Evolutionary conservation across 2,888 invertebrate species (phyloP).

Genomic region (Polyommatus icarus): DNA sequence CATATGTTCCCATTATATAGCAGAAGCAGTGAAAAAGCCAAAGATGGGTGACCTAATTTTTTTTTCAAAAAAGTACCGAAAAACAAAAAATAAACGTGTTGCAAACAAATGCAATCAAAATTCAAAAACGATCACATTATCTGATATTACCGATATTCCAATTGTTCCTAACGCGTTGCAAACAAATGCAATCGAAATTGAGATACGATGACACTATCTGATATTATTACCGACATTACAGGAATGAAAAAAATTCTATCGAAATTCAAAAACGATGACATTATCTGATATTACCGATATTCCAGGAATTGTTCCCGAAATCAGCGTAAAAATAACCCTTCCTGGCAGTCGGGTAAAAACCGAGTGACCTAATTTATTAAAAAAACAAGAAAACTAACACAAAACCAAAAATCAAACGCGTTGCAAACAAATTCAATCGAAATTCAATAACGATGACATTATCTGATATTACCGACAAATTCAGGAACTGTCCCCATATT

Average conservation of each 20-base stretch:
- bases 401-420: too few relatives aligned
- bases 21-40: too few relatives aligned
- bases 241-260: too few relatives aligned
- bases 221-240: constrained; percentile 37
- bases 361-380: too few relatives aligned
- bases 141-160: constrained; percentile 38
- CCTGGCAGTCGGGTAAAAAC: too few relatives aligned
- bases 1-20: background rate
- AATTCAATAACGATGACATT: constrained; percentile 31
- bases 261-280: constrained; percentile 29
- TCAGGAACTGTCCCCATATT: constrained; percentile 46
- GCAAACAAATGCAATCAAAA: constrained; percentile 6
- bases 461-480: constrained; percentile 38
- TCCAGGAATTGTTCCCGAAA: constrained; percentile 15
- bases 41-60: too few relatives aligned
- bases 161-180: background rate
- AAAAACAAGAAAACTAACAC: too few relatives aligned
- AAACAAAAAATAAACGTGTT: too few relatives aligned
- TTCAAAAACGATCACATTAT: constrained; percentile 34
- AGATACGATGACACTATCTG: constrained; percentile 33
- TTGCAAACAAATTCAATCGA: constrained; percentile 20
- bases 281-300: constrained; percentile 38
- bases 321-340: too few relatives aligned
- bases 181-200: constrained; percentile 21
- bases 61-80: too few relatives aligned